A percentile compares a stretch with the other conserved stretches of the same genome.
These are phyloP conservation scores for Drosophila neutralis DNA, from an alignment of 2,888 invertebrate species.

Conservation along the genomic window DNA sequence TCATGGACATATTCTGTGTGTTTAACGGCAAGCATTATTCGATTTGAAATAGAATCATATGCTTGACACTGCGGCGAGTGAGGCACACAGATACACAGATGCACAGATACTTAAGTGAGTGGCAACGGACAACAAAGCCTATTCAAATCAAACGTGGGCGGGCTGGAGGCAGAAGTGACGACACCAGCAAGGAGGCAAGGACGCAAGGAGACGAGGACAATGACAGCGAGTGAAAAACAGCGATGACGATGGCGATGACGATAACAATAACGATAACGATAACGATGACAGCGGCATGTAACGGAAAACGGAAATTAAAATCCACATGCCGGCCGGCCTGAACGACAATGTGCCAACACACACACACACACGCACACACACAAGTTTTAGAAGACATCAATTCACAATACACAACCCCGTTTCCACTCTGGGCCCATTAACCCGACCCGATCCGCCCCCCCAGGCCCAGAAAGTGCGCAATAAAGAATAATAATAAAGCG, in stretches of 20 bases:
- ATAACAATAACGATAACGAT: slow-evolving; percentile 60
- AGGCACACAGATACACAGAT: background rate
- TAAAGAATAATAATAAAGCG: slow-evolving; percentile 37
- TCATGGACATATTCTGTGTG: no score
- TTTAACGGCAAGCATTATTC: background rate
- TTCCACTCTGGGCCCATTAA: background rate
- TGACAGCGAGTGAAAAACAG: background rate
- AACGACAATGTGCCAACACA: slow-evolving; percentile 46
- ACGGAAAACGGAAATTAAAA: slow-evolving; percentile 74
- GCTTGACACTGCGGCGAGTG: slow-evolving; percentile 5
- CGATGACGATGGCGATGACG: slow-evolving; percentile 1
- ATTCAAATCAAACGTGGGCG: slow-evolving; percentile 4
- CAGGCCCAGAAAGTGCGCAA: slow-evolving; percentile 17
- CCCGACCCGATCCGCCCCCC: background rate
- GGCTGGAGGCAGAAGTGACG: background rate
- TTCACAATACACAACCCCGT: background rate
- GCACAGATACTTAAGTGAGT: slow-evolving; percentile 1
- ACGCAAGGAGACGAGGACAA: background rate
- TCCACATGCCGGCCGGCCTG: slow-evolving; percentile 44
- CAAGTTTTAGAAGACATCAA: slow-evolving; percentile 26
- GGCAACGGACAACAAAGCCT: slow-evolving; percentile 3
- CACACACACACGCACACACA: background rate
- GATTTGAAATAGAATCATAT: slow-evolving; percentile 1
- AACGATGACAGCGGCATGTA: slow-evolving; percentile 63
- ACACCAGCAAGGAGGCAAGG: slow-evolving; percentile 1